Percentiles rank a stretch among this genome's conserved stretches.
phyloP scores from a whole-genome alignment of 1,140 invertebrate genomes.

The Thrips palmi region DNA sequence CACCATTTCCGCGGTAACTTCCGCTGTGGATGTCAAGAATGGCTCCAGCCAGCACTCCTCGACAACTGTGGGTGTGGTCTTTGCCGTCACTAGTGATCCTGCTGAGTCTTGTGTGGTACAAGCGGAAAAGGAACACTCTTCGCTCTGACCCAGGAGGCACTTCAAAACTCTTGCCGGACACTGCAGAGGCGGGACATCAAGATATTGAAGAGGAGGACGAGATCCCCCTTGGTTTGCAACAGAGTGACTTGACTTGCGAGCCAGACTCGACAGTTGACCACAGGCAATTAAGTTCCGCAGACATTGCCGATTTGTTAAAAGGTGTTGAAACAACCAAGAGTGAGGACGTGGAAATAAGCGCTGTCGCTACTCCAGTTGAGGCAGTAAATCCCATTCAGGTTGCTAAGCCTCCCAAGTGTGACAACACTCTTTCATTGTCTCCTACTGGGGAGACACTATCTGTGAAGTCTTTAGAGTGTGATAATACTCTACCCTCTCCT shows the following conservation, averaged over 20 bases:
- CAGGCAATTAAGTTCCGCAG: not conserved
- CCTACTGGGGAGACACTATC: no score
- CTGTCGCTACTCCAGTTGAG: no score
- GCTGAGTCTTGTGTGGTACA: slow-evolving; percentile 41
- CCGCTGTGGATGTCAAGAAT: slow-evolving; percentile 10
- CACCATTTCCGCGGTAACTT: no score
- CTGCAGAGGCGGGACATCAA: not conserved
- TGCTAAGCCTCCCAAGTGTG: no score
- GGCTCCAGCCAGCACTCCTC: slow-evolving; percentile 8
- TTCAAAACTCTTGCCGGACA: slow-evolving; percentile 13
- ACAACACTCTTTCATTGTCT: no score
- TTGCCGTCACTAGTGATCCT: slow-evolving; percentile 36
- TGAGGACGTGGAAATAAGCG: no score
- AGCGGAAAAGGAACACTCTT: slow-evolving; percentile 28
- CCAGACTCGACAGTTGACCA: not conserved
- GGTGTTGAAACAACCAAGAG: not conserved
- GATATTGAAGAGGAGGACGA: not conserved
- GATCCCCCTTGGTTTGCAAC: not conserved
- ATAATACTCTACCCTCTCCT: no score
- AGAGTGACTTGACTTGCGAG: slow-evolving; percentile 2
- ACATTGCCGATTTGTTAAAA: not conserved
- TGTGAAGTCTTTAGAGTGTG: no score
- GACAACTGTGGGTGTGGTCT: slow-evolving; percentile 31
- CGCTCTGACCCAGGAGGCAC: slow-evolving; percentile 28
- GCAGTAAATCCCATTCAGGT: no score